Percentiles rank a stretch among this genome's conserved stretches.
Evolutionary conservation across 53 echinoderm and acorn worm genomes (phyloP).

Genomic region (Temnopleurus reevesii): DNA sequence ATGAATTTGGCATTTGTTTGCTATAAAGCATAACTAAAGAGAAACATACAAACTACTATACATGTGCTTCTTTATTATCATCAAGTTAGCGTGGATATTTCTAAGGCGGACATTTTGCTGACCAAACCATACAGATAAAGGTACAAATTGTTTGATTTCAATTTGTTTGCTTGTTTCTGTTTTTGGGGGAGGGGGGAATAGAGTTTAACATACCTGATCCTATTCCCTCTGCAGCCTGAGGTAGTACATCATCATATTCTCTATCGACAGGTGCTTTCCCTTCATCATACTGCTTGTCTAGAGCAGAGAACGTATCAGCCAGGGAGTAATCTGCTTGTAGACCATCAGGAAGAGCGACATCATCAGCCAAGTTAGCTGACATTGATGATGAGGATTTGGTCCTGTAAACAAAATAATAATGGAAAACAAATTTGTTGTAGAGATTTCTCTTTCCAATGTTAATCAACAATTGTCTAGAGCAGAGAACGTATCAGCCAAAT

Average conservation of each 20-base stretch:
- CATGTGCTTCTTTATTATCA: no score
- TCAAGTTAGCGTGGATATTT: no score
- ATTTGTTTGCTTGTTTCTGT: neutral
- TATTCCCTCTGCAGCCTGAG: conserved; percentile 98
- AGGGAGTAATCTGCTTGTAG: conserved; percentile 71
- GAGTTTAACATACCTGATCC: conserved; percentile 93
- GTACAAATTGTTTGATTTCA: neutral
- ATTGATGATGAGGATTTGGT: conserved; percentile 64
- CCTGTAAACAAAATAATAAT: conserved; percentile 44
- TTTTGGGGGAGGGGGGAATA: no score
- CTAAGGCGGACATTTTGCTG: no score
- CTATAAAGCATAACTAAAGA: no score
- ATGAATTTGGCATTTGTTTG: no score
- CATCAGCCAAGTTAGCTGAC: conserved; percentile 69
- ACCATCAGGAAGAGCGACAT: conserved; percentile 73
- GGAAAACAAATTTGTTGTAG: no score
- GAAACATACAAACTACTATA: no score
- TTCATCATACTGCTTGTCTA: conserved; percentile 88
- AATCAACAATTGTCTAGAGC: conserved; percentile 93
- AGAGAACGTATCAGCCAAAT: conserved; percentile 85
- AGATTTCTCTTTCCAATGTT: no score
- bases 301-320: conserved; percentile 86
- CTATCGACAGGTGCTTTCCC: conserved; percentile 47
- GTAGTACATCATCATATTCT: conserved; percentile 82
- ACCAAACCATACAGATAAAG: no score